Base-by-base conservation (phyloP, 2,888 invertebrate species). In the Athalia cordata region DNA sequence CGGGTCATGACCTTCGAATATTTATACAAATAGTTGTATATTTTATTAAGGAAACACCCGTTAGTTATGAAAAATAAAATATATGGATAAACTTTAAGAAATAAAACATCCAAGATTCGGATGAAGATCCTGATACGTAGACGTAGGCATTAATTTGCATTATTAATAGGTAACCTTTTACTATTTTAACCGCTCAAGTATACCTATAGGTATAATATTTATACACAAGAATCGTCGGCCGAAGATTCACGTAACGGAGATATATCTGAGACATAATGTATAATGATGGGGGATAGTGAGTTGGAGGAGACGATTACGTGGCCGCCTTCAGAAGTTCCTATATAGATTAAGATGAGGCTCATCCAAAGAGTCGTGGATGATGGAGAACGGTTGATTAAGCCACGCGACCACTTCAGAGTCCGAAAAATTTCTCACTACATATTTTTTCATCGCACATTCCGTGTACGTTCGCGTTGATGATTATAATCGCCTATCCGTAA, bases 181-280 rank as follows among this genome's bases (percentile, higher is more conserved):
- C 75, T 43, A 75, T 75, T 62, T 75, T n/a, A 62, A 49, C 75
- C 62, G 29, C 52, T 59, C 72, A 45, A 59, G 13, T 45, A 59
- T 59, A 52, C 11, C 7, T 52, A 29, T 29, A 29, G 29, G 29
- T 29, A 29, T 29, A 13, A 61, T 29, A 45, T 52, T 52, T 11
- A 11, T 52, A 11, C 11, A 11, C 52, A 68, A 15, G 75, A 62
- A 75, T 75, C 75, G 75, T 29, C 29, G 64, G 75, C 61, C 75
- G 43, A 64, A 75, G 15, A 75, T 75, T 62, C 75, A 64, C 64
- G 75, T 75, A 75, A 75, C 75, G 75, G 75, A 75, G 50, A 75
- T 62, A n/a, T 61, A 64, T 75, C 49, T 62, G 62, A 75, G 75
- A 15, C 62, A 59, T 29, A 29, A 29, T 72, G 57, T 59, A 62